Percentiles rank a stretch among this genome's conserved stretches.
Conservation (phyloP, 2,113 vertebrate genomes). For the Cercopithecus mona region DNA sequence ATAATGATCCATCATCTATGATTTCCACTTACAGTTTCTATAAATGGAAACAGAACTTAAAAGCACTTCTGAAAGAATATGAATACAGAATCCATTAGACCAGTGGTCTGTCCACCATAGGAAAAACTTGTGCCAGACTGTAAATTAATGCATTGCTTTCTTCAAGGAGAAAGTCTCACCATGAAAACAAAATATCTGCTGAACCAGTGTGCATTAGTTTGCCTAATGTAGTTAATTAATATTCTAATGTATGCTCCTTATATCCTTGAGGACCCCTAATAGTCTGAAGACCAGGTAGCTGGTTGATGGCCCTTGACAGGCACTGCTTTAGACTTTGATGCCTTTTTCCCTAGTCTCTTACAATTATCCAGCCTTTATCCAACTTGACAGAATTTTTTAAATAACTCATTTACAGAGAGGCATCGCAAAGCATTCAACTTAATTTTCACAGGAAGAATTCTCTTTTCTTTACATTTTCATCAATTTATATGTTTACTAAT, state of each 20-base stretch:
- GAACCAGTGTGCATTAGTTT: neutral
- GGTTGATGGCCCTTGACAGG: neutral
- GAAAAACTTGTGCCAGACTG: neutral
- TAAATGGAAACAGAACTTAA: constrained; percentile 30
- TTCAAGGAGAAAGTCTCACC: constrained; percentile 8
- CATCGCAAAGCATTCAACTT: constrained; percentile 7
- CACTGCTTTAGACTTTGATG: neutral
- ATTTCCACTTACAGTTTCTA: constrained; percentile 10
- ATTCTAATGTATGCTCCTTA: neutral
- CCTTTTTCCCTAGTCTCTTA: neutral
- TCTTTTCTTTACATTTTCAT: neutral
- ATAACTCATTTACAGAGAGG: neutral
- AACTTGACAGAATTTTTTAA: constrained; percentile 8
- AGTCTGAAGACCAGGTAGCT: neutral
- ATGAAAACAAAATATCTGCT: neutral
- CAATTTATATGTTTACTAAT: constrained; percentile 33
- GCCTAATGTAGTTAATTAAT: neutral
- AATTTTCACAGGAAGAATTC: constrained; percentile 47
- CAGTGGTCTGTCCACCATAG: neutral
- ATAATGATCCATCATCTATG: neutral
- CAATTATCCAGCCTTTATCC: constrained; percentile 4
- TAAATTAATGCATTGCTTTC: constrained; percentile 30
- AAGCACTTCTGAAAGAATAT: constrained; percentile 45
- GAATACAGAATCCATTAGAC: constrained; percentile 21
- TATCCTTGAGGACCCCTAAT: neutral